Percentiles rank a stretch among this genome's conserved stretches.
These are phyloP conservation scores for Asobara japonica DNA, from an alignment of 1,140 invertebrate species.

Conservation along the genomic window DNA sequence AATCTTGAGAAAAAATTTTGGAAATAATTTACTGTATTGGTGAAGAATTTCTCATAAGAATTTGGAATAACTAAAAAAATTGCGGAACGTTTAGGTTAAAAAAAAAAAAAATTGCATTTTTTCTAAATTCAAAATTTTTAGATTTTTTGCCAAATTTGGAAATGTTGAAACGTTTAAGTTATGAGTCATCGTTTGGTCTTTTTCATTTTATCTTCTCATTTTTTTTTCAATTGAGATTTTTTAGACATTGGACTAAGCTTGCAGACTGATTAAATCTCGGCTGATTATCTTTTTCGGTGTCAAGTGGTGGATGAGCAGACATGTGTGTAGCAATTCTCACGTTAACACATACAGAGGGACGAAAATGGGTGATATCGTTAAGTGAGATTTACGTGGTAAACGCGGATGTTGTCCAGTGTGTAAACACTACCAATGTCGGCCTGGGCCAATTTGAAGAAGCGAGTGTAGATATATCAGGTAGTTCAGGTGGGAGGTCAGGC, in stretches of 20 bases:
- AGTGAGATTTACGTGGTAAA: constrained; percentile 57
- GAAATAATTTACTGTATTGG: no score
- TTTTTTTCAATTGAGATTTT: not conserved
- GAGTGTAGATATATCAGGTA: not conserved
- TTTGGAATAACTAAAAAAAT: no score
- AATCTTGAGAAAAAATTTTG: no score
- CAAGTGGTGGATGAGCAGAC: constrained; percentile 43
- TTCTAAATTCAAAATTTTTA: no score
- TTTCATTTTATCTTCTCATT: not conserved
- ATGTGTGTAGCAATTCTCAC: constrained; percentile 59
- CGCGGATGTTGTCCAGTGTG: constrained; percentile 13
- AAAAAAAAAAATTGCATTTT: no score
- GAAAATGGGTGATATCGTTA: constrained; percentile 55
- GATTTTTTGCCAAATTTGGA: no score
- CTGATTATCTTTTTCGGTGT: not conserved
- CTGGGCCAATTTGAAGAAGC: constrained; percentile 26
- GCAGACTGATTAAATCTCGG: constrained; percentile 4
- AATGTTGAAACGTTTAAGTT: no score
- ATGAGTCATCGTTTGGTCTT: not conserved
- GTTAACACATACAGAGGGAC: constrained; percentile 32
- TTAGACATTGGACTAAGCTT: not conserved
- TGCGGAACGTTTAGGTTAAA: no score
- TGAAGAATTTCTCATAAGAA: no score
- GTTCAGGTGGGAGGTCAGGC: not conserved
- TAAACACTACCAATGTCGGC: constrained; percentile 31